Percentiles rank a stretch among this genome's conserved stretches.
Conservation (phyloP, 2,888 invertebrate species). For the Hemistola chrysoprasaria region DNA sequence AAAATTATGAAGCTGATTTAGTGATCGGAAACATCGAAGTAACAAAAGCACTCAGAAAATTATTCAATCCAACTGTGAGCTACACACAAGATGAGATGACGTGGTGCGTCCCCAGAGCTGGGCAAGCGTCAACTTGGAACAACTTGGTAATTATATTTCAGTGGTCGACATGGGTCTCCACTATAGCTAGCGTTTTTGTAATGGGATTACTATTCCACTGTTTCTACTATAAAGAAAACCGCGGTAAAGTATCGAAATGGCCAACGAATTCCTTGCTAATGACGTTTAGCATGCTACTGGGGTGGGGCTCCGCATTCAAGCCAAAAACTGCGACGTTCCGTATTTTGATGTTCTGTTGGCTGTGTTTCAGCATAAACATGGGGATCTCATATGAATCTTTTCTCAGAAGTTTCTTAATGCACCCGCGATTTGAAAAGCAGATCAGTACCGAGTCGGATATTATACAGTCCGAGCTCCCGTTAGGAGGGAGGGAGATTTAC, state of each 20-base stretch:
- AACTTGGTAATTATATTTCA: slow-evolving; percentile 75
- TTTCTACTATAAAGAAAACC: slow-evolving; percentile 60
- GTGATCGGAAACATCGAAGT: slow-evolving; percentile 76
- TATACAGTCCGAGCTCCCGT: slow-evolving; percentile 63
- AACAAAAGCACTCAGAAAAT: slow-evolving; percentile 63
- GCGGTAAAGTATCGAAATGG: slow-evolving; percentile 59
- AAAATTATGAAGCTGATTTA: slow-evolving; percentile 59
- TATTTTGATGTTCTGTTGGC: slow-evolving; percentile 70
- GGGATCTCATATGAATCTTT: slow-evolving; percentile 76
- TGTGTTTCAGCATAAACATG: slow-evolving; percentile 75
- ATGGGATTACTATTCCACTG: slow-evolving; percentile 68
- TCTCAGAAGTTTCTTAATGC: slow-evolving; percentile 76
- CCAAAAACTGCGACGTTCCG: slow-evolving; percentile 67
- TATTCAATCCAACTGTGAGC: slow-evolving; percentile 72
- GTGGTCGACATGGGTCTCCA: slow-evolving; percentile 71
- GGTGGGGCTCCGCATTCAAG: slow-evolving; percentile 68
- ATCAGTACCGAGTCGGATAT: slow-evolving; percentile 70
- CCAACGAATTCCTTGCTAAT: slow-evolving; percentile 71
- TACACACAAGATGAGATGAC: slow-evolving; percentile 78
- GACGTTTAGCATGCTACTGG: slow-evolving; percentile 73
- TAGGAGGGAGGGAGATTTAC: slow-evolving; percentile 77
- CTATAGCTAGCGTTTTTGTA: slow-evolving; percentile 53
- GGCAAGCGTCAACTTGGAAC: slow-evolving; percentile 68
- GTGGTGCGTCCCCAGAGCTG: slow-evolving; percentile 70
- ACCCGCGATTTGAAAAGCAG: slow-evolving; percentile 77